Conservation (phyloP, 37 sponge, comb jelly and placozoan species). For the Theonella swinhoei region DNA sequence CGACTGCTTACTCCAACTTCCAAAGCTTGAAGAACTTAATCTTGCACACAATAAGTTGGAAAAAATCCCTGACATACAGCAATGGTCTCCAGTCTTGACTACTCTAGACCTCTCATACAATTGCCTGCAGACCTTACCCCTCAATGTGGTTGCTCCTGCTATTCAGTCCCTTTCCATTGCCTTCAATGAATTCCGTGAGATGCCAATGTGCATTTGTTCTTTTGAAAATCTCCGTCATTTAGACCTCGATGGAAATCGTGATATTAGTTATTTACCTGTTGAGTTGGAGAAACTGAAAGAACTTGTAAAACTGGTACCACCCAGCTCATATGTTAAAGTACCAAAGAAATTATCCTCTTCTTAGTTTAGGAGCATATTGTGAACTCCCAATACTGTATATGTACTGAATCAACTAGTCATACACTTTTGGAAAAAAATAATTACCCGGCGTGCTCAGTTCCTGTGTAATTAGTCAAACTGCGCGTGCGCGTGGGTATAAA, state of each 20-base stretch:
- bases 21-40: conserved; percentile 60
- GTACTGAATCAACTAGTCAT: too few relatives aligned
- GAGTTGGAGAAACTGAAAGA: conserved; percentile 58
- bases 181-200: conserved; percentile 55
- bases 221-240: conserved; percentile 39
- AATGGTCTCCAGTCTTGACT: too few relatives aligned
- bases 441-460: too few relatives aligned
- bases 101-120: conserved; percentile 67
- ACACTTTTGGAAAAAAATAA: too few relatives aligned
- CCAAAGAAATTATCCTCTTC: too few relatives aligned
- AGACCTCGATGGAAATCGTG: conserved; percentile 51
- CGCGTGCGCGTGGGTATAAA: too few relatives aligned
- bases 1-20: conserved; percentile 59
- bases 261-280: conserved; percentile 55
- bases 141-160: conserved; percentile 28
- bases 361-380: too few relatives aligned
- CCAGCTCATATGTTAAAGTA: too few relatives aligned
- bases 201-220: conserved; percentile 67
- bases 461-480: too few relatives aligned
- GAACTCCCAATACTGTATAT: too few relatives aligned
- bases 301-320: conserved; percentile 45
- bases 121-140: conserved; percentile 55
- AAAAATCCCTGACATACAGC: conserved; percentile 53
- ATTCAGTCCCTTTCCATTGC: conserved; percentile 54
- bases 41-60: conserved; percentile 63